Conservation (phyloP, 2,797 vertebrate genomes). For the Rhynchotus rufescens region DNA sequence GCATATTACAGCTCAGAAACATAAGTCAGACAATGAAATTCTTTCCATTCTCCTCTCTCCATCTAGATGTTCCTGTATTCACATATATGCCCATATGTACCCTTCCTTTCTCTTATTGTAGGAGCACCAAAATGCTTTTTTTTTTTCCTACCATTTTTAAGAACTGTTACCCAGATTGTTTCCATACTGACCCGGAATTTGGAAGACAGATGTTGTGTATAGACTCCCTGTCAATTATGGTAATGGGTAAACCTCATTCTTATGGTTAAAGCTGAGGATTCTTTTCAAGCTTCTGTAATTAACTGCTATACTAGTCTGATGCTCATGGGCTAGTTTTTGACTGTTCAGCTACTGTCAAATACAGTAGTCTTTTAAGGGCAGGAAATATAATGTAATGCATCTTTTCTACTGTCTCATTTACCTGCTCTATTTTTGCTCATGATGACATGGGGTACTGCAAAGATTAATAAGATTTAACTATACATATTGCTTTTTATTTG, state of each 20-base stretch:
- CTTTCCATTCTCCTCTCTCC: neutral
- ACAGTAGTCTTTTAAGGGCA: neutral
- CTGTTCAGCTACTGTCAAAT: neutral
- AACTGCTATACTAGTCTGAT: neutral
- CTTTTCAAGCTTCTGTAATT: neutral
- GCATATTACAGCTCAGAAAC: neutral
- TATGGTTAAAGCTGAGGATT: neutral
- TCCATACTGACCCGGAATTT: neutral
- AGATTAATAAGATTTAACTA: neutral
- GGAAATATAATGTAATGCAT: neutral
- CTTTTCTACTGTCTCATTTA: neutral
- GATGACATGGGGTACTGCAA: neutral
- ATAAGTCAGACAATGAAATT: neutral
- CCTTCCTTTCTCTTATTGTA: neutral
- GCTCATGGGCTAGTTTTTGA: neutral
- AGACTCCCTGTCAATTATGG: neutral
- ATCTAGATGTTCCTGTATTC: neutral
- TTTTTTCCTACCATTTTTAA: neutral
- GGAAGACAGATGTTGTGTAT: neutral
- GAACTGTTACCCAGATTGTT: neutral
- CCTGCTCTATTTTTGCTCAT: neutral
- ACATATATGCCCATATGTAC: rapidly evolving
- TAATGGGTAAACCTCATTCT: neutral
- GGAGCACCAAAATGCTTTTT: neutral
- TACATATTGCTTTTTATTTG: neutral